Evolutionary conservation across 92 coral and sea anemone genomes (phyloP).

Genomic region (Porites lobata): DNA sequence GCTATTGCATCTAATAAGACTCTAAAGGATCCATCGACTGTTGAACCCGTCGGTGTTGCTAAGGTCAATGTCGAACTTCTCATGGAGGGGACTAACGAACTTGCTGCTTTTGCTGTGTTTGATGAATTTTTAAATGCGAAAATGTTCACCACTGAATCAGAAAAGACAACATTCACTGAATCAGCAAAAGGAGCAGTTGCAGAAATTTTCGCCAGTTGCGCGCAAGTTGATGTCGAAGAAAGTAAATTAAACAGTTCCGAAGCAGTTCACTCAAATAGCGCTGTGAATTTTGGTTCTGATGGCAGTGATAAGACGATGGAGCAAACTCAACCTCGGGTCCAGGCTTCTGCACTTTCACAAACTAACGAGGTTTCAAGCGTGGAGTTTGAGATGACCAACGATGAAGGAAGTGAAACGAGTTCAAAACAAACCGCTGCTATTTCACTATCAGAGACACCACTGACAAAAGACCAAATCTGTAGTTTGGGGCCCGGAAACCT

Average conservation of each 20-base stretch:
- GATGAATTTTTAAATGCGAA: constrained; percentile 81
- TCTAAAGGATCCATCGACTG: constrained; percentile 56
- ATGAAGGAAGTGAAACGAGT: neutral
- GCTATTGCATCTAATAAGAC: constrained; percentile 75
- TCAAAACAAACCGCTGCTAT: neutral
- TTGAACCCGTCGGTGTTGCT: constrained; percentile 75
- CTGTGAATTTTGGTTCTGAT: neutral
- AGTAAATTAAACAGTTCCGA: neutral
- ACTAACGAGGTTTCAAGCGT: neutral
- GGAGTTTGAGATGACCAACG: neutral
- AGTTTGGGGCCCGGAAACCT: constrained; percentile 72
- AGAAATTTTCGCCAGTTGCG: constrained; percentile 91
- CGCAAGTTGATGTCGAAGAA: constrained; percentile 8
- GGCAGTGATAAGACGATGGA: neutral
- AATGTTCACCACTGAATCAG: constrained; percentile 56
- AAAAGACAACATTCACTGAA: constrained; percentile 34
- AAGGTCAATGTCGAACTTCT: constrained; percentile 89
- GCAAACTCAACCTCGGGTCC: neutral
- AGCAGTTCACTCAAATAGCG: neutral
- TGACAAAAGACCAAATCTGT: constrained; percentile 84
- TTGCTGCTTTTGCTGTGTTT: constrained; percentile 86
- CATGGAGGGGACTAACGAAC: constrained; percentile 95
- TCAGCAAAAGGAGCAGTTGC: constrained; percentile 61
- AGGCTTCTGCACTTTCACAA: neutral
- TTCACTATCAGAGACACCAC: neutral